Percentiles rank a stretch among this genome's conserved stretches.
phyloP scores from a whole-genome alignment of 2,888 invertebrate genomes.

The Dexiosoma caninum region DNA sequence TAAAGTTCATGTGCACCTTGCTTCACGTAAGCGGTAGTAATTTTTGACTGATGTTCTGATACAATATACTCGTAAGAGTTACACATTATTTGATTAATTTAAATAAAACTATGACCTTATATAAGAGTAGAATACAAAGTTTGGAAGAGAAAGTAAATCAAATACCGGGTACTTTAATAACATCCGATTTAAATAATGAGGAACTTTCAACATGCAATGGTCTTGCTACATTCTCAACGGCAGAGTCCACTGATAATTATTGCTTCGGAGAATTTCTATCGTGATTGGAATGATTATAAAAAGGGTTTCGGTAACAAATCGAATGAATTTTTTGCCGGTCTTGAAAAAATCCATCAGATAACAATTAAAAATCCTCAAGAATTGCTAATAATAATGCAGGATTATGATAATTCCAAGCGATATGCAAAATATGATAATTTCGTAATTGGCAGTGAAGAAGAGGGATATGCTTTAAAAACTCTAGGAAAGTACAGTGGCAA shows the following conservation, averaged over 20 bases:
- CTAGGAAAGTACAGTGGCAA: slow-evolving; percentile 7
- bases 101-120: too few relatives aligned
- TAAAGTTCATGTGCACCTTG: too few relatives aligned
- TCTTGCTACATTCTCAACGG: background rate
- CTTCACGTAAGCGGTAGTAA: too few relatives aligned
- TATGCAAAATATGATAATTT: slow-evolving; percentile 19
- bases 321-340: slow-evolving; percentile 74
- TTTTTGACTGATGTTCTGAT: too few relatives aligned
- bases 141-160: slow-evolving; percentile 3
- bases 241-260: background rate
- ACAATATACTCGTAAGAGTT: too few relatives aligned
- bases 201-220: background rate
- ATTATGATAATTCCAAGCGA: background rate
- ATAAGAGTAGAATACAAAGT: background rate
- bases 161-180: background rate
- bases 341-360: slow-evolving; percentile 28
- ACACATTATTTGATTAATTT: too few relatives aligned
- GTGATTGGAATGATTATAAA: slow-evolving; percentile 82
- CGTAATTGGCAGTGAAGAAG: slow-evolving; percentile 41
- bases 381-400: slow-evolving; percentile 24
- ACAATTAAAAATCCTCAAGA: slow-evolving; percentile 34
- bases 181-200: background rate
- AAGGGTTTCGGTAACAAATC: slow-evolving; percentile 84
- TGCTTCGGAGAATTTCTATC: slow-evolving; percentile 83
- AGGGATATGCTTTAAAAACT: slow-evolving; percentile 5